Percentiles rank a stretch among this genome's conserved stretches.
Evolutionary conservation across 2,797 vertebrate species (phyloP).

Genomic region (Danio tinwini): DNA sequence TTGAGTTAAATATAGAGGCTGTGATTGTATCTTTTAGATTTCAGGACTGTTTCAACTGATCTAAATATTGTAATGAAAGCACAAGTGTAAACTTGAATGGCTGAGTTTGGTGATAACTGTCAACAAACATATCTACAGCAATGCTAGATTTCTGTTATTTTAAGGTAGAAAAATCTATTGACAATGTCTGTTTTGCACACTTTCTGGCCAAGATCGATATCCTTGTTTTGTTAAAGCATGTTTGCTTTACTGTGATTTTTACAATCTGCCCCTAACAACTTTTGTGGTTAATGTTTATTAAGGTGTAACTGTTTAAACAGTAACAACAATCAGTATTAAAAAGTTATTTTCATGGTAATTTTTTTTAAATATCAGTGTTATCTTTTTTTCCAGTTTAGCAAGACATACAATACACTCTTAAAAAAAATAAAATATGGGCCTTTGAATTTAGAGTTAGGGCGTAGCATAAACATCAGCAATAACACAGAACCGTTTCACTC

Average conservation of each 20-base stretch:
- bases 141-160: not conserved
- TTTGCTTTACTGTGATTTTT: not conserved
- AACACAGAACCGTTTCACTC: not conserved
- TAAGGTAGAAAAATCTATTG: not conserved
- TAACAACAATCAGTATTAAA: not conserved
- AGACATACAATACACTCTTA: not conserved
- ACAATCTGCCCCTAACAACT: not conserved
- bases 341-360: no score
- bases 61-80: not conserved
- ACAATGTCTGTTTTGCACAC: not conserved
- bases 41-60: not conserved
- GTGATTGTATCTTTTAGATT: not conserved
- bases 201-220: not conserved
- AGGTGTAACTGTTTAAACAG: not conserved
- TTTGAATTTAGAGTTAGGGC: not conserved
- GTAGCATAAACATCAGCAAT: not conserved
- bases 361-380: no score
- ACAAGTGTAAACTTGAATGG: slow-evolving; percentile 17
- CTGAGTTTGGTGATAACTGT: not conserved
- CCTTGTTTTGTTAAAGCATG: not conserved
- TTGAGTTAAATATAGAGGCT: not conserved
- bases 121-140: not conserved
- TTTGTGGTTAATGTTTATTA: not conserved
- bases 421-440: not conserved
- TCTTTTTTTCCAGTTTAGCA: not conserved